A percentile compares a stretch with the other conserved stretches of the same genome.
phyloP scores from a whole-genome alignment of 1,140 invertebrate genomes.

The Nomia melanderi region DNA sequence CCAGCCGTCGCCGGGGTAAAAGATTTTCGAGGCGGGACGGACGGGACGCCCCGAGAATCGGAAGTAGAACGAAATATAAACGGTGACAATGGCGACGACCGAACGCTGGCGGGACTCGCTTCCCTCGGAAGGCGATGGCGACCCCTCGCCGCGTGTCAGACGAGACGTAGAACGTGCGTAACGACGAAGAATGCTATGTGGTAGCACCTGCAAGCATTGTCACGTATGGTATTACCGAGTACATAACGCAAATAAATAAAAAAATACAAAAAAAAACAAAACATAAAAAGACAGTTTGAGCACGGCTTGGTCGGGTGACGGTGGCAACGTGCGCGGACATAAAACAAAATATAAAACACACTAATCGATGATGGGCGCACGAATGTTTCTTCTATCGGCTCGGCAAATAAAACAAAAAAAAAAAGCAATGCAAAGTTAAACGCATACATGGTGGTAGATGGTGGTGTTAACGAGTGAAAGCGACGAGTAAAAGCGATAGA shows the following conservation, averaged over 20 bases:
- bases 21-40: neutral
- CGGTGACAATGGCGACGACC: constrained; percentile 54
- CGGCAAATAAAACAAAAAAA: constrained; percentile 20
- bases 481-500: neutral
- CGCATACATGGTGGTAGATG: constrained; percentile 39
- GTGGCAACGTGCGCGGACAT: constrained; percentile 65
- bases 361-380: constrained; percentile 63
- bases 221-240: constrained; percentile 47
- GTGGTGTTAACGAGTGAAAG: constrained; percentile 60
- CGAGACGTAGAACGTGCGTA: constrained; percentile 21
- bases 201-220: constrained; percentile 53
- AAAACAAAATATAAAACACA: no score
- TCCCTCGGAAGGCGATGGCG: constrained; percentile 1
- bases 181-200: constrained; percentile 37
- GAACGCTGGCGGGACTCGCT: neutral
- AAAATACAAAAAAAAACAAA: neutral
- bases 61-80: constrained; percentile 15
- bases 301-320: constrained; percentile 79
- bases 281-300: constrained; percentile 70
- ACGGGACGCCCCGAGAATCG: neutral
- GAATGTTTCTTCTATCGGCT: constrained; percentile 56
- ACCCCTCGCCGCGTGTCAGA: neutral
- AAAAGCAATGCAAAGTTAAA: no score
- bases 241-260: constrained; percentile 48
- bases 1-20: no score